These are phyloP conservation scores for Pimpla rufipes DNA, from an alignment of 2,888 invertebrate genomes.

Conservation along the genomic window DNA sequence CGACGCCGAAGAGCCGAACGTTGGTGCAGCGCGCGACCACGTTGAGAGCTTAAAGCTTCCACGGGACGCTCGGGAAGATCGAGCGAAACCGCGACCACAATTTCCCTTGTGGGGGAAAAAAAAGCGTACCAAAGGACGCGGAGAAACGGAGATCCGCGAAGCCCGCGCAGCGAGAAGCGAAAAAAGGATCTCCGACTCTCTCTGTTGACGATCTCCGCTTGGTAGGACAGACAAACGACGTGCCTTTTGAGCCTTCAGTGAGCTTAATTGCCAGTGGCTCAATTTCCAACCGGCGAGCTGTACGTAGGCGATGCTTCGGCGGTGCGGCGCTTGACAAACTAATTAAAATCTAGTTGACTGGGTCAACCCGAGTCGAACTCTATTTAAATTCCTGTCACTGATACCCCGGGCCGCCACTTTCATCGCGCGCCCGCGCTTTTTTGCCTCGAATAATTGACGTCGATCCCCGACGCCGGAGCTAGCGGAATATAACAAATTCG, in stretches of 20 bases:
- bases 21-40: slow-evolving; percentile 47
- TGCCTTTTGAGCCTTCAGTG: slow-evolving; percentile 48
- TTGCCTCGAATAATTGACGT: slow-evolving; percentile 26
- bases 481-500: slow-evolving; percentile 38
- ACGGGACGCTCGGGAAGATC: neutral
- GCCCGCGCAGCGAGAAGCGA: neutral
- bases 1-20: slow-evolving; percentile 35
- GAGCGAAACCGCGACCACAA: neutral
- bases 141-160: neutral
- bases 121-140: slow-evolving; percentile 13
- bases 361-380: slow-evolving; percentile 50
- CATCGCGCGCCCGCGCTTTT: neutral
- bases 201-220: slow-evolving; percentile 33
- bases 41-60: slow-evolving; percentile 50
- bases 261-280: slow-evolving; percentile 51
- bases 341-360: slow-evolving; percentile 56
- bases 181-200: slow-evolving; percentile 25
- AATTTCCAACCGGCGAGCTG: slow-evolving; percentile 36
- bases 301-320: neutral
- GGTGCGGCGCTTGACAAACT: slow-evolving; percentile 57
- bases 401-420: slow-evolving; percentile 16
- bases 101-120: neutral
- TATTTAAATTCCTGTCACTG: slow-evolving; percentile 59
- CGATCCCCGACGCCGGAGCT: neutral
- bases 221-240: slow-evolving; percentile 33